Evolutionary conservation across 2,797 vertebrate species (phyloP), one percentile per base, ranked within the genome.

Genomic region (Miichthys miiuy): DNA sequence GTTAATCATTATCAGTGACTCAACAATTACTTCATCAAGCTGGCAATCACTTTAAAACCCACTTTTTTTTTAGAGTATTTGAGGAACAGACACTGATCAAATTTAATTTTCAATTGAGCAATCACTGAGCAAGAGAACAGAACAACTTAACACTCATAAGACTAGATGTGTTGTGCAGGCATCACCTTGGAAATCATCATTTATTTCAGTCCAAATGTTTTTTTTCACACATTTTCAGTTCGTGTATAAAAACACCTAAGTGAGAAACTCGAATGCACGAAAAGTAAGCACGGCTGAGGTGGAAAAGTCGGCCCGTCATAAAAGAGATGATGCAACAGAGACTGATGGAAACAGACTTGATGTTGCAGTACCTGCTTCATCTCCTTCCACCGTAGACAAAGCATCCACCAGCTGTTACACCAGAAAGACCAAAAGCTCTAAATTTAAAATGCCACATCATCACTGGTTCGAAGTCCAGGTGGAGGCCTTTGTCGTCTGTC

Each of bases 1-100:
- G 44, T 50, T n/a, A 30, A 65, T 75, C 41, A 54, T 75, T 54
- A 58, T 81, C 63, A 66, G 1, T 61, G 47, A 66, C 27, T 50
- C 30, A 23, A 47, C 23, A 34, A 63, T 46, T 56, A 56, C 67
- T 65, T 52, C 42, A n/a, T 46, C 25, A 6, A 30, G 54, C 23
- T 62, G 65, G 51, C 48, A 12, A 2, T 2, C 6, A 6, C 23
- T 18, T 61, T 62, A 18, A 30, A 30, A 30, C 30, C 30, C 30
- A 30, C 30, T 30, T 27, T 3, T 27, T 27, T 27, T 0, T 0
- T 27, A 25, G 30, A 30, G 30, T 34, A 34, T 34, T 34, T 34
- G 34, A 58, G 27, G 21, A 58, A 54, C 0, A 50, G 64, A 52
- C 23, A 21, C 41, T 34, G 18, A 62, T 54, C 17, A 18, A 7